These are phyloP conservation scores for Nephila pilipes DNA, from an alignment of 1,140 invertebrate species.

Conservation along the genomic window DNA sequence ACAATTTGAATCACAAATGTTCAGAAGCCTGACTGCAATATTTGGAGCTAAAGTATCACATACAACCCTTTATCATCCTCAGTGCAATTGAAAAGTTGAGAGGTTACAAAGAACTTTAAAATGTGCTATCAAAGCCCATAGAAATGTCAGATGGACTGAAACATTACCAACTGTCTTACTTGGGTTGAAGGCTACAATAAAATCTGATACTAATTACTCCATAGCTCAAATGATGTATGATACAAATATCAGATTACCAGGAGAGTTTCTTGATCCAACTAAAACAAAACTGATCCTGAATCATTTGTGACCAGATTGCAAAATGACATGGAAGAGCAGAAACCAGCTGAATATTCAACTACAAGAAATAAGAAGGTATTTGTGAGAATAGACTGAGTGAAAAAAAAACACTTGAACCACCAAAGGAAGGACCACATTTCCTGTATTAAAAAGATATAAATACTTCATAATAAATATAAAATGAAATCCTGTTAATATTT, in stretches of 20 bases:
- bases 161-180: neutral
- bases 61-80: neutral
- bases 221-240: neutral
- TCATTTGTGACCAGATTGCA: neutral
- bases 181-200: neutral
- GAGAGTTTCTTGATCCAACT: neutral
- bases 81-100: neutral
- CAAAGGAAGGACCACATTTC: neutral
- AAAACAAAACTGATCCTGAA: too few species aligned
- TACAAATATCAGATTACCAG: neutral
- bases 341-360: too few species aligned
- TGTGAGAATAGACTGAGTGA: neutral
- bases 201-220: neutral
- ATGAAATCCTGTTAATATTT: neutral
- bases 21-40: neutral
- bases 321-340: too few species aligned
- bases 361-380: neutral
- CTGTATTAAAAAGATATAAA: neutral
- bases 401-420: neutral
- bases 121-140: neutral
- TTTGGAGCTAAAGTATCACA: neutral
- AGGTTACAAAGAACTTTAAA: neutral
- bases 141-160: too few species aligned
- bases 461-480: neutral
- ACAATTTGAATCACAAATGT: neutral